Evolutionary conservation across 2,888 invertebrate genomes (phyloP).

Genomic region (Pyrrhia umbra): DNA sequence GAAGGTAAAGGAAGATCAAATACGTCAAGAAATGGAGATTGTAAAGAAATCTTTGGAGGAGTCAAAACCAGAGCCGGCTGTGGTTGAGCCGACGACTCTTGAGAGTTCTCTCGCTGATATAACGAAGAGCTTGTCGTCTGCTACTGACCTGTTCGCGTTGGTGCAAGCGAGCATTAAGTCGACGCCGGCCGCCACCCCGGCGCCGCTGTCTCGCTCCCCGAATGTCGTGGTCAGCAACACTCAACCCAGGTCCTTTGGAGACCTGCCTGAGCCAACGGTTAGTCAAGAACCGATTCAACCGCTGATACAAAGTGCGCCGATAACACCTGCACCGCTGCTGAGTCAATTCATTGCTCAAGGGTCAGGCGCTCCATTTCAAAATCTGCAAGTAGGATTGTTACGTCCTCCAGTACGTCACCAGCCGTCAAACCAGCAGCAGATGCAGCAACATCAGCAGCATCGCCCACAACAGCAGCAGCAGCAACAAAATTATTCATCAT

Average conservation of each 20-base stretch:
- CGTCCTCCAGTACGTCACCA: conserved; percentile 22
- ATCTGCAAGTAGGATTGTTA: conserved; percentile 32
- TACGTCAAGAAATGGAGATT: conserved; percentile 90
- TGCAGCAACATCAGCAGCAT: conserved; percentile 20
- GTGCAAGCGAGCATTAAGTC: conserved; percentile 83
- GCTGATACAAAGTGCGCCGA: conserved; percentile 16
- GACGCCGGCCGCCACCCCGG: conserved; percentile 56
- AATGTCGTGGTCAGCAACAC: conserved; percentile 73
- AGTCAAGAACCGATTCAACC: conserved; percentile 36
- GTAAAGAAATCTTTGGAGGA: conserved; percentile 85
- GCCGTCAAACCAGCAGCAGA: conserved; percentile 23
- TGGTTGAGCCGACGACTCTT: conserved; percentile 9
- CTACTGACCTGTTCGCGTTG: conserved; percentile 80
- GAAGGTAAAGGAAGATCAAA: conserved; percentile 92
- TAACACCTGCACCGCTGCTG: conserved; percentile 4
- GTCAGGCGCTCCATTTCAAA: conserved; percentile 22
- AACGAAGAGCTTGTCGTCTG: conserved; percentile 74
- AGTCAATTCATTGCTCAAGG: conserved; percentile 12
- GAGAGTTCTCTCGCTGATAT: conserved; percentile 57
- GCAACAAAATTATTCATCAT: conserved; percentile 8
- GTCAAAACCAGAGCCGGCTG: conserved; percentile 66
- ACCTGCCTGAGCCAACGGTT: conserved; percentile 67
- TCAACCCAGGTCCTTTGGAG: conserved; percentile 83
- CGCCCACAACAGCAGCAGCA: conserved; percentile 9
- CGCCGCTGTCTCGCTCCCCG: conserved; percentile 51